Evolutionary conservation across 2,888 invertebrate genomes (phyloP).

Genomic region (Cheilosia vulpina): DNA sequence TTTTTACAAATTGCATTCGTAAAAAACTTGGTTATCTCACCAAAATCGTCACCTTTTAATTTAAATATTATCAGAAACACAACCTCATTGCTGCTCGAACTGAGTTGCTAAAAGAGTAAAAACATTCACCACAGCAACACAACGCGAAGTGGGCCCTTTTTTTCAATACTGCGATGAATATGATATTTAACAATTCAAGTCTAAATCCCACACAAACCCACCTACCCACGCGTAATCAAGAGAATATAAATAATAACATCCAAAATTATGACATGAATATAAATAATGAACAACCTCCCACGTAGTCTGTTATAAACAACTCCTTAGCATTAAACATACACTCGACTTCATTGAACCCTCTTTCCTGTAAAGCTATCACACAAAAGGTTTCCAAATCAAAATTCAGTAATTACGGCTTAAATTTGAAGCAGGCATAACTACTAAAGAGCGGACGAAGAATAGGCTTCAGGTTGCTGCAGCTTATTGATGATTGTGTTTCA

Average conservation of each 20-base stretch:
- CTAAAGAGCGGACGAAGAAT: neutral
- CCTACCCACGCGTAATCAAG: neutral
- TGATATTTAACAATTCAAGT: neutral
- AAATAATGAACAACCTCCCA: neutral
- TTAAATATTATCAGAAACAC: too few species aligned
- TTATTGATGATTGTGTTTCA: neutral
- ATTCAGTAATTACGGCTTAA: neutral
- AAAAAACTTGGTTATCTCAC: too few species aligned
- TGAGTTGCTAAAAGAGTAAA: too few species aligned
- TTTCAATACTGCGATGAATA: too few species aligned
- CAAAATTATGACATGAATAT: neutral
- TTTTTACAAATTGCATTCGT: too few species aligned
- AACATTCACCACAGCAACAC: too few species aligned
- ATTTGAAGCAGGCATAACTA: constrained; percentile 3
- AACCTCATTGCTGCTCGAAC: too few species aligned
- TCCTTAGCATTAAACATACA: neutral
- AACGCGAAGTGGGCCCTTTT: too few species aligned
- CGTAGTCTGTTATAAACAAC: neutral
- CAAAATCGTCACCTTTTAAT: too few species aligned
- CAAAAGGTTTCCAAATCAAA: neutral
- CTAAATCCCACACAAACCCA: neutral
- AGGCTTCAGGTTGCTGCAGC: neutral
- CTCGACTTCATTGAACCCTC: neutral
- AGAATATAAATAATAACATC: neutral
- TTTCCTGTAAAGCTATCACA: neutral